phyloP scores from a whole-genome alignment of 2,113 vertebrate species.

The Penelope pileata region DNA sequence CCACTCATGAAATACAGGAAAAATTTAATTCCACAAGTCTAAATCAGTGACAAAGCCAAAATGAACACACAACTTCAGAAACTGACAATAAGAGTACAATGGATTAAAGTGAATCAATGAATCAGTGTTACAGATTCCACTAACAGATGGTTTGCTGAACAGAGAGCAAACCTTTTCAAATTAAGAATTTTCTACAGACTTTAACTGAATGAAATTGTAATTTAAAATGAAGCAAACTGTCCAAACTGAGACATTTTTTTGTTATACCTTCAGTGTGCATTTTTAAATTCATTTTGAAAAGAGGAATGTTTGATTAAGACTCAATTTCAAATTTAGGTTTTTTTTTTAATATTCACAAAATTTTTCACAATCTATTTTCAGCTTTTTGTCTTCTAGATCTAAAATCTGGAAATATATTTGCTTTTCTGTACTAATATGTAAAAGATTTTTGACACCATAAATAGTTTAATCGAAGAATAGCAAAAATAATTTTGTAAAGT shows the following conservation, averaged over 20 bases:
- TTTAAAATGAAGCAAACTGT: no score
- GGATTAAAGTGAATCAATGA: neutral
- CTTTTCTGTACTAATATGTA: neutral
- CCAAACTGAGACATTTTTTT: no score
- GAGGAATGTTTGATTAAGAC: no score
- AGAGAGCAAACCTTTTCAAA: neutral
- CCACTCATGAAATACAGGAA: neutral
- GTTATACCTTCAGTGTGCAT: no score
- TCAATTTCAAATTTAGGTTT: no score
- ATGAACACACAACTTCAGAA: neutral
- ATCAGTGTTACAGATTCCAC: neutral
- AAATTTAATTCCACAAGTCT: neutral
- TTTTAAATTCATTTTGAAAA: neutral
- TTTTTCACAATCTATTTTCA: neutral
- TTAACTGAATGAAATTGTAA: neutral
- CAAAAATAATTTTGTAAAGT: neutral
- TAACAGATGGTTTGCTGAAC: neutral
- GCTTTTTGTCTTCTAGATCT: neutral
- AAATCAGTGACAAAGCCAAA: neutral
- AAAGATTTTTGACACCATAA: neutral
- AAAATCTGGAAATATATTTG: no score
- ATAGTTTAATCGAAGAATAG: neutral
- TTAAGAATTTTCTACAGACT: neutral
- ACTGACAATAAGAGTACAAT: neutral
- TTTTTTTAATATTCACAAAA: neutral